Conservation (phyloP, 2,797 vertebrate genomes). For the Coluber constrictor region DNA sequence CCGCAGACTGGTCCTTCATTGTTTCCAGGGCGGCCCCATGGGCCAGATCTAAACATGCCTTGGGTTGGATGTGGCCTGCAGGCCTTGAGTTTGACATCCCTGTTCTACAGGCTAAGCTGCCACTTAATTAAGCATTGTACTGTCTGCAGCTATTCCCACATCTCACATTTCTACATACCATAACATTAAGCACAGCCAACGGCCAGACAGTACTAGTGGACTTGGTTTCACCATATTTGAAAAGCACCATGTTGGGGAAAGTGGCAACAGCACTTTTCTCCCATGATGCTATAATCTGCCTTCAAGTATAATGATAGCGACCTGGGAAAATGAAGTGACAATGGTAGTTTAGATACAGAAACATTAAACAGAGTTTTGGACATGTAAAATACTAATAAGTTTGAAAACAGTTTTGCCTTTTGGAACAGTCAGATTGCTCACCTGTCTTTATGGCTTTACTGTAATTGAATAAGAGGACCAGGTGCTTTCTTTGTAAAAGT, state of each 20-base stretch:
- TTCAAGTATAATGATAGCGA: background rate
- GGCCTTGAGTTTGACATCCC: too few relatives aligned
- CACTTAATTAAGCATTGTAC: background rate
- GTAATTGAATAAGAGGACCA: background rate
- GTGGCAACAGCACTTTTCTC: background rate
- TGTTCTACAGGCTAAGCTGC: background rate
- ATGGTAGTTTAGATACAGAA: background rate
- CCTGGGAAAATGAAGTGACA: background rate
- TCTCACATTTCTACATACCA: background rate
- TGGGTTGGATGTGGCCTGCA: too few relatives aligned
- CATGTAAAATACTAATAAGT: slow-evolving; percentile 7
- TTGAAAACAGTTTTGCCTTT: slow-evolving; percentile 18
- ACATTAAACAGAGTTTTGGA: background rate
- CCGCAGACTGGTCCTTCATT: too few relatives aligned
- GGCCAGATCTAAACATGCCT: too few relatives aligned
- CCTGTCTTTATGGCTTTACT: slow-evolving; percentile 4
- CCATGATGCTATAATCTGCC: background rate
- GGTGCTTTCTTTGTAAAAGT: background rate
- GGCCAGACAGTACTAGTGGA: background rate
- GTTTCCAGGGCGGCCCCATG: too few relatives aligned
- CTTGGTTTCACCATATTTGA: background rate
- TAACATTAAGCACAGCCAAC: background rate
- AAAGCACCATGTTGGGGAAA: background rate
- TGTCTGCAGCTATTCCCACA: background rate
- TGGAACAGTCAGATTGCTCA: slow-evolving; percentile 17